Evolutionary conservation across 2,888 invertebrate genomes (phyloP).

Genomic region (Amphipyra tragopoginis): DNA sequence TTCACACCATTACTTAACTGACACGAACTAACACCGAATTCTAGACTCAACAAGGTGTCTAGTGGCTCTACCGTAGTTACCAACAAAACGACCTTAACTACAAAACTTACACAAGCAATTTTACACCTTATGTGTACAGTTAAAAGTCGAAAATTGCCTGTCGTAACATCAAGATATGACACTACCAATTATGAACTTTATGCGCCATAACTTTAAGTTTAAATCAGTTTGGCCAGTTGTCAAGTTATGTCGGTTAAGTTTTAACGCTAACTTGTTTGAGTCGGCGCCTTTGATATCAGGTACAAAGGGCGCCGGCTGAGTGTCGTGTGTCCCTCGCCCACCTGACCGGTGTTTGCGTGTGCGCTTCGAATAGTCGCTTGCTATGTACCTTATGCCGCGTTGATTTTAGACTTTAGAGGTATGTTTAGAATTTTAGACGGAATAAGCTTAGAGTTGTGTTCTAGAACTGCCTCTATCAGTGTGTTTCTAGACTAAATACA

Average conservation of each 20-base stretch:
- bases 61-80: conserved; percentile 67
- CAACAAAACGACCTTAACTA: conserved; percentile 55
- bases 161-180: fast-evolving
- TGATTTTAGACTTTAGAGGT: conserved; percentile 22
- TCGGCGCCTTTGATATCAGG: conserved; percentile 84
- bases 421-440: conserved; percentile 24
- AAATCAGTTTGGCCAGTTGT: conserved; percentile 28
- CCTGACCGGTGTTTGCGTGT: conserved; percentile 83
- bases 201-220: fast-evolving
- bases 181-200: conserved; percentile 3
- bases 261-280: conserved; percentile 73
- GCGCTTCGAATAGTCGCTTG: conserved; percentile 56
- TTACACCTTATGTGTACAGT: fast-evolving
- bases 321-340: conserved; percentile 85
- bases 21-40: conserved; percentile 74
- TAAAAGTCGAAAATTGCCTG: background rate
- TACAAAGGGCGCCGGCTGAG: conserved; percentile 85
- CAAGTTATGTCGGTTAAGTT: conserved; percentile 56
- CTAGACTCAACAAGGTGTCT: conserved; percentile 86
- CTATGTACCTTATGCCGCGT: conserved; percentile 45
- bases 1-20: conserved; percentile 69
- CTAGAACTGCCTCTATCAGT: background rate
- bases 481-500: background rate
- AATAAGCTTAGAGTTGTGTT: background rate
- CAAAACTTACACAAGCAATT: background rate